phyloP scores from a whole-genome alignment of 2,113 vertebrate genomes.

The Xiphophorus couchianus region DNA sequence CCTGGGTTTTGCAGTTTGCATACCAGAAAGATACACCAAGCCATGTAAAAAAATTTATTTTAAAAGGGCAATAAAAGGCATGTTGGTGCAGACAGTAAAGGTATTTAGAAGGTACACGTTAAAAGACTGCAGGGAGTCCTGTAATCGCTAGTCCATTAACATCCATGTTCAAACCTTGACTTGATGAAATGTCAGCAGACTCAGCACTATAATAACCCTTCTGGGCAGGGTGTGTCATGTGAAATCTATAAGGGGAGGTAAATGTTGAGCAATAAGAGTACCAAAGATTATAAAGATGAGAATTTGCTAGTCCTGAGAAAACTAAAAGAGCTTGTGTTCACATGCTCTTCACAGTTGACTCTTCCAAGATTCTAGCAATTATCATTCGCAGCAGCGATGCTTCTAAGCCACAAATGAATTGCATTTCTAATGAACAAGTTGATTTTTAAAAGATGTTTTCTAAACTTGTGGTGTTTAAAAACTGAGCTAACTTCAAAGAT shows the following conservation, averaged over 20 bases:
- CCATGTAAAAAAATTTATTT: constrained; percentile 18
- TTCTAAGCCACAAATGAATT: no score
- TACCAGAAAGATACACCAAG: neutral
- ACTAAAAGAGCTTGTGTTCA: neutral
- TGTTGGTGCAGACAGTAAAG: constrained; percentile 6
- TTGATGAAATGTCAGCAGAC: constrained; percentile 32
- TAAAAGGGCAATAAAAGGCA: constrained; percentile 4
- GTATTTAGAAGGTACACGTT: constrained; percentile 32
- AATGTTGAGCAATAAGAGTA: neutral
- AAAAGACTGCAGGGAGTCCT: constrained; percentile 20
- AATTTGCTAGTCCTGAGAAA: neutral
- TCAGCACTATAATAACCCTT: constrained; percentile 15
- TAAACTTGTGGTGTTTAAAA: no score
- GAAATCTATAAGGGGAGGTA: neutral
- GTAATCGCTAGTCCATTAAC: constrained; percentile 35
- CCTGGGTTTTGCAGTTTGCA: neutral
- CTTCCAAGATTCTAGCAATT: no score
- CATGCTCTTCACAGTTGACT: no score
- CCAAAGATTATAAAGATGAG: neutral
- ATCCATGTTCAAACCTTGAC: constrained; percentile 56
- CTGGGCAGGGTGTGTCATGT: neutral
- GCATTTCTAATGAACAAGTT: no score
- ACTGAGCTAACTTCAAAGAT: no score
- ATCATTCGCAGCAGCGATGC: no score
- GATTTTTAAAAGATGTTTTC: no score